Conservation (phyloP, 2,113 vertebrate genomes). For the Myotis brandtii region DNA sequence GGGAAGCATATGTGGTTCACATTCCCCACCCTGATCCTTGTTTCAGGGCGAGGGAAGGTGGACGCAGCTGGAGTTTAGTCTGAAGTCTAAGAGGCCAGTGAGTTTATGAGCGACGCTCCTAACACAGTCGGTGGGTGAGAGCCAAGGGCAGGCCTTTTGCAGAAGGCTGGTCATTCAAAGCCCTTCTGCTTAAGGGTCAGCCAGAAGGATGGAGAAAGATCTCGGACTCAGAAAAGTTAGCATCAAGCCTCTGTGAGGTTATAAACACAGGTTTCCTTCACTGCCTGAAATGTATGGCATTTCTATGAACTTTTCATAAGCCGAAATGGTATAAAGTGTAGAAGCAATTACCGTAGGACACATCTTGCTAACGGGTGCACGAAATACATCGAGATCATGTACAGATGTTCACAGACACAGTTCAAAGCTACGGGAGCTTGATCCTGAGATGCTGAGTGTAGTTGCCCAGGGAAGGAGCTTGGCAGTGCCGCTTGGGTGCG, state of each 20-base stretch:
- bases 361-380: background rate
- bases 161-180: background rate
- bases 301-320: background rate
- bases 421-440: background rate
- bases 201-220: background rate
- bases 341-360: background rate
- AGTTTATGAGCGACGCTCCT: background rate
- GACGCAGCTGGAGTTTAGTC: conserved; percentile 40
- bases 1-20: background rate
- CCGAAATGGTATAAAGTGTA: background rate
- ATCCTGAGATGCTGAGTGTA: background rate
- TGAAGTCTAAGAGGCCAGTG: conserved; percentile 32
- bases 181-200: conserved; percentile 1
- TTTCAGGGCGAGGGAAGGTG: background rate
- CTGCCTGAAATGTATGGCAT: background rate
- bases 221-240: background rate
- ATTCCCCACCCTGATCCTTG: background rate
- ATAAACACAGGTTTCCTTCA: background rate
- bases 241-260: background rate
- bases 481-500: background rate
- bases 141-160: background rate
- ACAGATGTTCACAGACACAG: too few relatives aligned
- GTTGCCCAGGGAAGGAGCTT: background rate
- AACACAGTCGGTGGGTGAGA: background rate
- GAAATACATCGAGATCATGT: too few relatives aligned